Conservation (phyloP, 2,797 vertebrate genomes). For the Tadarida brasiliensis region DNA sequence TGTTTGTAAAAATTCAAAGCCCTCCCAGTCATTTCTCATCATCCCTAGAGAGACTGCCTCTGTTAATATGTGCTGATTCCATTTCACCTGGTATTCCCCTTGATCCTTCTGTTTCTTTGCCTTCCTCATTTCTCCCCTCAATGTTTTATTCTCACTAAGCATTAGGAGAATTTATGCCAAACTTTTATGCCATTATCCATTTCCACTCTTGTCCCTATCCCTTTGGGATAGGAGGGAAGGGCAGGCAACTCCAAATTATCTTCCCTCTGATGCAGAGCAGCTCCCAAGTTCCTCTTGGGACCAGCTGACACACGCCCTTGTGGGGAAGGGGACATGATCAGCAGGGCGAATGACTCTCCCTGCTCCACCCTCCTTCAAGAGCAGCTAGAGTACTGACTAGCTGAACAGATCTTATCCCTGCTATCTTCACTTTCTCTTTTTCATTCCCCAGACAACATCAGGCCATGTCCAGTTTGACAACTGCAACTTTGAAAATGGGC, state of each 20-base stretch:
- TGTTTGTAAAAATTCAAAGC: background rate
- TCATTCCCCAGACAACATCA: slow-evolving; percentile 90
- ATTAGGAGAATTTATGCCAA: background rate
- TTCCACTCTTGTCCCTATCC: background rate
- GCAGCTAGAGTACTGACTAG: background rate
- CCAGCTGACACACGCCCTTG: background rate
- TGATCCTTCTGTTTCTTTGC: background rate
- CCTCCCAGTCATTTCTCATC: background rate
- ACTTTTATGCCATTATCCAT: background rate
- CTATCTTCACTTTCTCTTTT: slow-evolving; percentile 38
- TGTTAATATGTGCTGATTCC: background rate
- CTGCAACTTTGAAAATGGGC: slow-evolving; percentile 95
- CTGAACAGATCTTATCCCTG: background rate
- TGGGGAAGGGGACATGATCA: background rate
- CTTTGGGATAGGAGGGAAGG: background rate
- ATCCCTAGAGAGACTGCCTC: background rate
- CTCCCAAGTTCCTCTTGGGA: background rate
- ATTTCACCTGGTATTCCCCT: background rate
- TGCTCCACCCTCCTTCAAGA: background rate
- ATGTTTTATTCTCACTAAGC: background rate
- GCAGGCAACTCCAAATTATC: background rate
- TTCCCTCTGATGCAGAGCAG: background rate
- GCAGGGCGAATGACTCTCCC: background rate
- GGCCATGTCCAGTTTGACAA: slow-evolving; percentile 96
- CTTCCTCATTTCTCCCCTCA: too few relatives aligned